phyloP scores from a whole-genome alignment of 2,113 vertebrate genomes.

The Scolopax mira region DNA sequence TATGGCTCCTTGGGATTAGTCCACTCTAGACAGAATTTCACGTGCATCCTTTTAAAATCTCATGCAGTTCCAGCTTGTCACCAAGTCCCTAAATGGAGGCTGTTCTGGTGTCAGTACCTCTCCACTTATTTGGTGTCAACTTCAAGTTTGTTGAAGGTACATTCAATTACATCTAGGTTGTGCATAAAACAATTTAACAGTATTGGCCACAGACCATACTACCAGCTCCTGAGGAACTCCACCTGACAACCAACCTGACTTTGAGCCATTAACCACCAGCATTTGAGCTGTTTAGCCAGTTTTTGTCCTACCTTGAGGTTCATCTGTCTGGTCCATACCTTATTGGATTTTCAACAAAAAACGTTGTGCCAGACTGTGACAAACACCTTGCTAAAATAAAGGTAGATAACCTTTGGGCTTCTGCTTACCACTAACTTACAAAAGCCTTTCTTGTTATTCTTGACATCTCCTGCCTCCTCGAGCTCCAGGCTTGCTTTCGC shows the following conservation, averaged over 20 bases:
- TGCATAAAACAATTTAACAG: not conserved
- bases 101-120: not conserved
- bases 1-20: not conserved
- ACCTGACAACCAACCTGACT: not conserved
- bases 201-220: not conserved
- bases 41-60: not conserved
- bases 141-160: not conserved
- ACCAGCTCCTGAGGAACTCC: not conserved
- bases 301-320: not conserved
- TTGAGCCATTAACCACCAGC: not conserved
- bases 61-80: not conserved
- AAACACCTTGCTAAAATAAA: not conserved
- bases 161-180: not conserved
- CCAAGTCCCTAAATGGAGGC: not conserved
- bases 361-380: not conserved
- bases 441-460: not conserved
- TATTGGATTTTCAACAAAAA: not conserved
- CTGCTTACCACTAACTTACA: not conserved
- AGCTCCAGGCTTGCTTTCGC: not conserved
- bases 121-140: not conserved
- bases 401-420: not conserved
- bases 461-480: not conserved
- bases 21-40: not conserved
- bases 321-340: not conserved
- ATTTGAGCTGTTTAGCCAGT: not conserved